A percentile compares a stretch with the other conserved stretches of the same genome.
Conservation (phyloP, 2,113 vertebrate genomes). For the Sinocyclocheilus maitianheensis region DNA sequence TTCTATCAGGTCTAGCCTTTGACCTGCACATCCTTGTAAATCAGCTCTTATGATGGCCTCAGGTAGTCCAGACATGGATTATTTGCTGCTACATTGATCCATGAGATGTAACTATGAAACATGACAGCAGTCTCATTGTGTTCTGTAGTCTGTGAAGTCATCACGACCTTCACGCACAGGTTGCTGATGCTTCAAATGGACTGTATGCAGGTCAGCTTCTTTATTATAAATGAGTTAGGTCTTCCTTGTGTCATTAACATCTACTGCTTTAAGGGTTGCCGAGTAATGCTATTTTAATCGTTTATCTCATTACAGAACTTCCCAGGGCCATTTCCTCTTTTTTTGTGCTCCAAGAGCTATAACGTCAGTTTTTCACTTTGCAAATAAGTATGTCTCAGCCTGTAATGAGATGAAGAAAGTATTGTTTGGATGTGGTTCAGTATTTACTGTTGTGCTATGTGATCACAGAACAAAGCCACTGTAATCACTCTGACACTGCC, state of each 20-base stretch:
- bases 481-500: not conserved
- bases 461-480: not conserved
- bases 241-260: not conserved
- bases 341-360: not conserved
- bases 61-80: not conserved
- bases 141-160: not conserved
- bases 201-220: not conserved
- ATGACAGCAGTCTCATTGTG: not conserved
- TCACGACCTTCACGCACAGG: not conserved
- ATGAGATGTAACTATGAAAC: constrained; percentile 5
- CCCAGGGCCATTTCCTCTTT: not conserved
- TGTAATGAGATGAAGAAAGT: not conserved
- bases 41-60: constrained; percentile 3
- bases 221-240: not conserved
- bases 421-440: not conserved
- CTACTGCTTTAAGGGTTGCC: not conserved
- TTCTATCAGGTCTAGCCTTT: not conserved
- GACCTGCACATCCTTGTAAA: constrained; percentile 1
- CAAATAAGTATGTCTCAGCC: too few species aligned
- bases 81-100: not conserved
- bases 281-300: not conserved
- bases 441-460: not conserved
- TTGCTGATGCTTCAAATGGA: not conserved
- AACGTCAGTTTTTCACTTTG: not conserved
- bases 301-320: not conserved